Conservation (phyloP, 2,113 vertebrate genomes). For the Zosterops borbonicus region DNA sequence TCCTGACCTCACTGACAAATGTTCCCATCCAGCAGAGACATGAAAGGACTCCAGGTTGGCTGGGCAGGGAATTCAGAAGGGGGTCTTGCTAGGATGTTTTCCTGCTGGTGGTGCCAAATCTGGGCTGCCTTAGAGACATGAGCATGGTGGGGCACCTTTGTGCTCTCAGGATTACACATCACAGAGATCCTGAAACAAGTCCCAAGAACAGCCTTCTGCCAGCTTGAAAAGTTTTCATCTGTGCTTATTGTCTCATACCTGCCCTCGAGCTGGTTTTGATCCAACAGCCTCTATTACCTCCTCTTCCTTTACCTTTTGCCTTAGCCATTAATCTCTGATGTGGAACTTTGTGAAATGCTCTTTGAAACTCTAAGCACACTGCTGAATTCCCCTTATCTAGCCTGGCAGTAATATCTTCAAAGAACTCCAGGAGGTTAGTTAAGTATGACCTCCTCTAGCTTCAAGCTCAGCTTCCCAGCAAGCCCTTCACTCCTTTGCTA, state of each 20-base stretch:
- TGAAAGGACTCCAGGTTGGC: background rate
- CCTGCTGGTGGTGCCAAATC: background rate
- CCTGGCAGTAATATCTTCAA: constrained; percentile 70
- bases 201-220: constrained; percentile 41
- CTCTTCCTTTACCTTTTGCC: constrained; percentile 69
- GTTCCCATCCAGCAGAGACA: background rate
- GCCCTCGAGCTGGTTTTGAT: constrained; percentile 52
- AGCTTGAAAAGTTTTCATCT: constrained; percentile 64
- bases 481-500: constrained; percentile 58
- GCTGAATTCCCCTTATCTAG: constrained; percentile 69
- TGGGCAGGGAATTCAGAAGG: background rate
- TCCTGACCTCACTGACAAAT: background rate
- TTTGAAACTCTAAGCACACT: constrained; percentile 68
- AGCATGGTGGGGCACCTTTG: constrained; percentile 14
- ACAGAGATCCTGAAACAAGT: constrained; percentile 40
- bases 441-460: constrained; percentile 70
- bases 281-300: constrained; percentile 55
- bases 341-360: constrained; percentile 62
- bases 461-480: constrained; percentile 67
- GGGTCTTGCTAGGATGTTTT: background rate
- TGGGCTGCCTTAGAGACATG: background rate
- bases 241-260: constrained; percentile 55
- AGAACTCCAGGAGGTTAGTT: constrained; percentile 72
- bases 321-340: constrained; percentile 65
- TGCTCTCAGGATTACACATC: background rate